Evolutionary conservation across 2,113 vertebrate species (phyloP), one percentile per base, ranked within the genome.

Genomic region (Mola mola): DNA sequence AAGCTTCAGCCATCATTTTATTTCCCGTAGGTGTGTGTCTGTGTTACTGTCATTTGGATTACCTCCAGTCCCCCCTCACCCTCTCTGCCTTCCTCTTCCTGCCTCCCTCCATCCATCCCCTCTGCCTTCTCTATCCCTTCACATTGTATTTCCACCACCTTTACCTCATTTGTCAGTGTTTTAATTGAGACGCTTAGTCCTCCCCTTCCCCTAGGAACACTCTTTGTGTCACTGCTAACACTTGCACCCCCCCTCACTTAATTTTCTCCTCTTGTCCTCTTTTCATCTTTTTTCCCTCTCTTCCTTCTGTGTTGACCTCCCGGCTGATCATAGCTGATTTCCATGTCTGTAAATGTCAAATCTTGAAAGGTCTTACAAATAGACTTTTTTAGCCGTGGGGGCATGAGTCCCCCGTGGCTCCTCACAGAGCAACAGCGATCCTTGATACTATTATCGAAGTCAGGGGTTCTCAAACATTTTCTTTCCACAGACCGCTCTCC

Each of bases 271-370:
- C 4, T 49, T n/a, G 1, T 31, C 5, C 36, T 44, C 24, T 31
- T 15, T 19, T 29, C 43, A 4, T 26, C 34, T 42, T 4, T 38
- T 4, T 28, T n/a, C 44, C 9, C 16, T 3, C 2, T 48, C 44
- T 64, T 55, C 42, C 1, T 38, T 51, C 44, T 17, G 6, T 21
- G 31, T 44, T 28, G 0, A 17, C 37, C 47, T 33, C 61, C 36
- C 65, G 46, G 38, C 3, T 11, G 50, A 75, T 75, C 59, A 31
- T 60, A 62, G 34, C 77, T 75, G 38, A 78, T 78, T 72, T 82
- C 71, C 82, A 78, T 85, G 82, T 73, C 70, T 63, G 75, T 53
- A 88, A 88, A 86, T 86, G 87, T 83, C 84, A 88, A 31, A 75
- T 83, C 59, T 81, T 68, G 74, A 55, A 79, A 79, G 80, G 78